phyloP scores from a whole-genome alignment of 1,140 invertebrate species.

The Heliconius hewitsoni region DNA sequence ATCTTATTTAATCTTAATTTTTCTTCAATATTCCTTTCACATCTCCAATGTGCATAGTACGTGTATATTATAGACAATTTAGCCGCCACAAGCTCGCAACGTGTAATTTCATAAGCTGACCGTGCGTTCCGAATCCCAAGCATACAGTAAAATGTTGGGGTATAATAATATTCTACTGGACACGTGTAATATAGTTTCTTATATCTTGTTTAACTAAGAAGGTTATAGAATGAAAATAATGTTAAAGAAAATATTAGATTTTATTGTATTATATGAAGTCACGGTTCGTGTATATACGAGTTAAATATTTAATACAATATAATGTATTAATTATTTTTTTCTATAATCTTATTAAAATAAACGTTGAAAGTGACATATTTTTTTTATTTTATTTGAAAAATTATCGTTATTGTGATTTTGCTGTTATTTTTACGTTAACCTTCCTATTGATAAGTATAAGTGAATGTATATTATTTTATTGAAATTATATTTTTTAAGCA shows the following conservation, averaged over 20 bases:
- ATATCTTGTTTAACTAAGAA: conserved; percentile 1
- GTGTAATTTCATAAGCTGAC: conserved; percentile 32
- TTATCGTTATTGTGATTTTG: too few relatives aligned
- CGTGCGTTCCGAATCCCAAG: conserved; percentile 17
- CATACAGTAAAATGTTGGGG: conserved; percentile 8
- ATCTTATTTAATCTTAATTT: not conserved
- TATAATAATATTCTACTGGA: conserved; percentile 7
- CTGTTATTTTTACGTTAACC: too few relatives aligned
- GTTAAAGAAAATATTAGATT: not conserved
- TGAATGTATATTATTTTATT: too few relatives aligned
- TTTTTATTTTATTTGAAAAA: too few relatives aligned
- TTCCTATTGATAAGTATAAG: too few relatives aligned
- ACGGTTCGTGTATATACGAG: too few relatives aligned
- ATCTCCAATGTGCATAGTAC: conserved; percentile 14
- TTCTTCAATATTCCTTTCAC: not conserved
- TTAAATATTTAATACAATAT: too few relatives aligned
- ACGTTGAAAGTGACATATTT: too few relatives aligned
- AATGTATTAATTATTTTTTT: too few relatives aligned
- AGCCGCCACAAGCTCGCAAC: conserved; percentile 20
- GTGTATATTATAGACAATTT: conserved; percentile 21
- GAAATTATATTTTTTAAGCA: too few relatives aligned
- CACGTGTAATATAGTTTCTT: not conserved
- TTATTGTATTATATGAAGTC: too few relatives aligned
- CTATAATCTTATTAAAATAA: too few relatives aligned
- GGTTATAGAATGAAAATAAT: not conserved